Evolutionary conservation across 2,113 vertebrate species (phyloP).

Genomic region (Aleadryas rufinucha): DNA sequence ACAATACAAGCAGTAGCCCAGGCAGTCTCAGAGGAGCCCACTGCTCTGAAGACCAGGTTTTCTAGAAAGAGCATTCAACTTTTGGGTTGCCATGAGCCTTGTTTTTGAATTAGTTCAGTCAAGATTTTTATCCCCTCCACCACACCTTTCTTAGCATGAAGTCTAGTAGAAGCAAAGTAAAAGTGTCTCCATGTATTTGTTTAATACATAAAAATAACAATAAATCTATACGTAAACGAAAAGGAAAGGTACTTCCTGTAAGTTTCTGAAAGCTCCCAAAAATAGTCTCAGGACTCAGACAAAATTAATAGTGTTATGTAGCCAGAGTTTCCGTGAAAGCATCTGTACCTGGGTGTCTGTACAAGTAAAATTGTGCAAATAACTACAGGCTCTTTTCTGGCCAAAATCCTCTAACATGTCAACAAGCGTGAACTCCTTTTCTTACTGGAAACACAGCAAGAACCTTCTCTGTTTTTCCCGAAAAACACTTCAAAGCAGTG

Average conservation of each 20-base stretch:
- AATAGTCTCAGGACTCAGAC: slow-evolving; percentile 54
- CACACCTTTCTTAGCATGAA: neutral
- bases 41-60: slow-evolving; percentile 25
- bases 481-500: neutral
- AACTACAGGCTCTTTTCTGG: slow-evolving; percentile 24
- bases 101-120: neutral
- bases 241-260: slow-evolving; percentile 65
- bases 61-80: slow-evolving; percentile 59
- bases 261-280: slow-evolving; percentile 59
- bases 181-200: neutral
- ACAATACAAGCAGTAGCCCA: slow-evolving; percentile 30
- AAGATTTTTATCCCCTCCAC: neutral
- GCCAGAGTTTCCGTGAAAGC: slow-evolving; percentile 69
- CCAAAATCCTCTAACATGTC: neutral
- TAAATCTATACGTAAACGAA: slow-evolving; percentile 36
- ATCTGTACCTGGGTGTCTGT: slow-evolving; percentile 49
- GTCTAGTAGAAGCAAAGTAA: neutral
- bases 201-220: slow-evolving; percentile 54
- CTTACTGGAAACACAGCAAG: neutral
- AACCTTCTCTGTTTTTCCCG: neutral
- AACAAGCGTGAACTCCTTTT: neutral
- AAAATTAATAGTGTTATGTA: slow-evolving; percentile 63
- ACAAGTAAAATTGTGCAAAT: slow-evolving; percentile 63
- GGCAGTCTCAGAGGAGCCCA: neutral
- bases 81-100: neutral